These are phyloP conservation scores for Hymenopus coronatus DNA, from an alignment of 2,888 invertebrate genomes.

Conservation along the genomic window DNA sequence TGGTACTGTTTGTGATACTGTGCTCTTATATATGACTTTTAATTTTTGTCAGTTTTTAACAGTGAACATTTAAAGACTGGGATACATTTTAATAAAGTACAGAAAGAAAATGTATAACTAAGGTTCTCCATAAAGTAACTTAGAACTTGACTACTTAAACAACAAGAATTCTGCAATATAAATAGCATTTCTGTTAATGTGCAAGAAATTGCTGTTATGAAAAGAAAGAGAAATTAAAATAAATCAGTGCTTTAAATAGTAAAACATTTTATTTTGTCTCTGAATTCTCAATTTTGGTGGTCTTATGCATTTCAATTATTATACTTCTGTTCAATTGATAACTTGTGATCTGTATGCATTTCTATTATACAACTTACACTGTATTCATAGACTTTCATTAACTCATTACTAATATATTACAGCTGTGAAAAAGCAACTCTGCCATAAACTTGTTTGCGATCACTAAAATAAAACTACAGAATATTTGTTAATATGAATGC, in stretches of 20 bases:
- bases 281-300: not conserved
- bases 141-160: not conserved
- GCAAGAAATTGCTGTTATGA: not conserved
- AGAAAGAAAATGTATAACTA: not conserved
- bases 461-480: not conserved
- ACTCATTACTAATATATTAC: not conserved
- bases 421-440: not conserved
- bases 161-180: no score
- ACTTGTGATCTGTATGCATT: not conserved
- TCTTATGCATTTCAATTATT: not conserved
- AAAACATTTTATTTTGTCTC: not conserved
- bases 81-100: not conserved
- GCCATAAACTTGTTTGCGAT: not conserved
- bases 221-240: not conserved
- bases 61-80: not conserved
- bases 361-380: not conserved
- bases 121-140: not conserved
- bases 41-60: not conserved
- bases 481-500: no score
- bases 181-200: not conserved
- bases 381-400: not conserved
- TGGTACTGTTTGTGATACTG: not conserved
- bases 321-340: not conserved
- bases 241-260: not conserved
- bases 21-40: not conserved